Evolutionary conservation across 2,888 invertebrate genomes (phyloP), one percentile per base, ranked within the genome.

Genomic region (Bombyx huttoni): DNA sequence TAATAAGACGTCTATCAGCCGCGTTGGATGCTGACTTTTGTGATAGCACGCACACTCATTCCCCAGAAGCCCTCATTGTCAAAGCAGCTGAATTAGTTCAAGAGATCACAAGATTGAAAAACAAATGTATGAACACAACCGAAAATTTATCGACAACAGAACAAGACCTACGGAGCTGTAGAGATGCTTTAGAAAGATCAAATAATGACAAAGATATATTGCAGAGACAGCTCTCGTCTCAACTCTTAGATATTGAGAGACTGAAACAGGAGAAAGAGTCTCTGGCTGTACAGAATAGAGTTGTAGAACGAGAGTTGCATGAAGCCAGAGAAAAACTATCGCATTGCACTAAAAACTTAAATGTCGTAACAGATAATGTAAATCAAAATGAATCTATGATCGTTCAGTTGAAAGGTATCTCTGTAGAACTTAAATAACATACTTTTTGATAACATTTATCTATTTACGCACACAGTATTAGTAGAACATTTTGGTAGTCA

Each of bases 1-100:
- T 95, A 8, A 89, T 95, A 13, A 89, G 94, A 46, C 90, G 94
- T 53, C 74, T 95, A 45, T 92, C 94, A 6, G 90, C 91, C 10
- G 92, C 94, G n/a, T 73, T 96, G 51, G 94, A 93, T 47, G 83
- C 91, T 12, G 94, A 94, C 62, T 90, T 92, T 59, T 91, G 92
- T 64, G 94, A 94, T 55, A 86, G 89, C 46, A 78, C 90, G 0
- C 92, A 92, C 67, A 81, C 89, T 7, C 89, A 91, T 56, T 91
- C 92, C 0, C 91, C 93, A 0, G 95, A 95, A 67, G 90, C 91
- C 57, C 89, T 95, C 7, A 89, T 94, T n/a, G 92, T 92, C 53
- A 94, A 94, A 75, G 93, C 94, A 7, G 91, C 94, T 8, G 95
- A 95, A 76, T 81, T 95, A 13, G 93, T 94, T 24, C 93, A 94